Base-by-base conservation (phyloP, 1,140 invertebrate species). In the Sipha flava region DNA sequence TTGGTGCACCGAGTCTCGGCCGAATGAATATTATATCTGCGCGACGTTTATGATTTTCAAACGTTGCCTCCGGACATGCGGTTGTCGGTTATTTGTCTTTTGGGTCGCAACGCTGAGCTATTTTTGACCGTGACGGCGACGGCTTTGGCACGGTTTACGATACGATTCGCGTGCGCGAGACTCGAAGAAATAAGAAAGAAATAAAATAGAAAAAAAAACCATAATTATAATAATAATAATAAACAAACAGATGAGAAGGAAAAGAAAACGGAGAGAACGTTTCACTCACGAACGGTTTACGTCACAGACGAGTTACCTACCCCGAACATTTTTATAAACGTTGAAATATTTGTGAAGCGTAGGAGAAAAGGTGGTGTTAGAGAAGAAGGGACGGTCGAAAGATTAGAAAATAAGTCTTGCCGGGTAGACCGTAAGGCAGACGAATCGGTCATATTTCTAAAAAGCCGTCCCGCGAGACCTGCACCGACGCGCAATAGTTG, bases 41-140 rank as follows among this genome's bases (percentile, higher is more conserved):
- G 18, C 18, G 12, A n/a, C 49, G 49, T 31, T 73, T 49, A 49
- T 18, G 18, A 21, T 73, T 73, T 73, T 31, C 43, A 73, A 73
- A 73, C 26, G 43, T n/a, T n/a, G 29, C n/a, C 45, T 49, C 18
- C 18, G 9, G 16, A 9, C n/a, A n/a, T 6, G 21, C 43, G 26
- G 68, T 9, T n/a, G 43, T 45, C 45, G 70, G 70, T 73, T 45
- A 73, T 73, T 73, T 73, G 29, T 73, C 70, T 47, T 73, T 21
- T 73, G 70, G 43, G 45, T 73, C 70, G 45, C 29, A 26, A 31
- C 64, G 47, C 21, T 16, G 3, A 18, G 23, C 70, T 73, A 73
- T 73, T 73, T 73, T 73, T 31, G 70, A 52, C 34, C 31, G 57
- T 34, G 4, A 16, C n/a, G n/a, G 16, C 26, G 29, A n/a, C 43